Evolutionary conservation across 2,888 invertebrate genomes (phyloP).

Genomic region (Villa cingulata): DNA sequence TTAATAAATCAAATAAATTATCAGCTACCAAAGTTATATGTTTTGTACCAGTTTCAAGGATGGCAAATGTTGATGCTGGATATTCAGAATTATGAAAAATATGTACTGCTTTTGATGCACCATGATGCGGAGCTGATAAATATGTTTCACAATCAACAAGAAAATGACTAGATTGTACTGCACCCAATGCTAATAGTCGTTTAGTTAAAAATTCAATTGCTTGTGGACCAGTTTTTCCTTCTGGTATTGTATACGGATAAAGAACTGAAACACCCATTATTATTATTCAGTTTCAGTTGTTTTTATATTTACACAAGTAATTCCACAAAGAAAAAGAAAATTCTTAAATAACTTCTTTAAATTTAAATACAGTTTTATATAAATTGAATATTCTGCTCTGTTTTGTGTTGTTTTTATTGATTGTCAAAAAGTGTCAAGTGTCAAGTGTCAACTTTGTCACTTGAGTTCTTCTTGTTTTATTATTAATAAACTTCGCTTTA

Average conservation of each 20-base stretch:
- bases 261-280: conserved; percentile 26
- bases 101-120: conserved; percentile 64
- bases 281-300: no score
- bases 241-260: conserved; percentile 75
- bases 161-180: conserved; percentile 77
- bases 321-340: no score
- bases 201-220: conserved; percentile 78
- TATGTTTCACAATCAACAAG: conserved; percentile 92
- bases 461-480: no score
- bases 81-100: conserved; percentile 93
- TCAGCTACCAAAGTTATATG: conserved; percentile 82
- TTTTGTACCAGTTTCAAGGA: conserved; percentile 75
- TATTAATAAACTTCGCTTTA: no score
- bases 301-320: no score
- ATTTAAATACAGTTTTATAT: no score
- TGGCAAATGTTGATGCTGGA: conserved; percentile 85
- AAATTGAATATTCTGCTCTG: no score
- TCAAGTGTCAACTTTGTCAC: no score
- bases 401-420: no score
- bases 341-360: no score
- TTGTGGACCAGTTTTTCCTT: conserved; percentile 81
- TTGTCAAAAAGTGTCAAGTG: no score
- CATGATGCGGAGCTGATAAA: conserved; percentile 55
- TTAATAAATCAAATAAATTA: conserved; percentile 75
- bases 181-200: conserved; percentile 72